A percentile compares a stretch with the other conserved stretches of the same genome.
phyloP scores from a whole-genome alignment of 2,888 invertebrate species.

The Lochmaea crataegi region DNA sequence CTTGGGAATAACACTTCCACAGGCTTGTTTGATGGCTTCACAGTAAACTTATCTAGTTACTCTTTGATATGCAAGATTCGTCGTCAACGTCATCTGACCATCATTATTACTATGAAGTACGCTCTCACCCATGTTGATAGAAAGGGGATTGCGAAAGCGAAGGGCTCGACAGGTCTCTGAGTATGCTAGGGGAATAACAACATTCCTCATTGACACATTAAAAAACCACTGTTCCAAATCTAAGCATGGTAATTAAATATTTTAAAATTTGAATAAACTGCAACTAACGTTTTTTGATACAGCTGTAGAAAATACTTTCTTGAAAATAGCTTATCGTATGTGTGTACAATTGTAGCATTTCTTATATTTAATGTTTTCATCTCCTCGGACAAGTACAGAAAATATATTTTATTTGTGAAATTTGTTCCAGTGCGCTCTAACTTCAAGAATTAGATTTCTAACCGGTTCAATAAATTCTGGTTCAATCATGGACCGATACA shows the following conservation, averaged over 20 bases:
- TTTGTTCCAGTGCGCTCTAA: slow-evolving; percentile 31
- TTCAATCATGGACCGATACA: slow-evolving; percentile 48
- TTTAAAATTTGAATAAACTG: background rate
- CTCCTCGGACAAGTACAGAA: slow-evolving; percentile 3
- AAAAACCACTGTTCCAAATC: background rate
- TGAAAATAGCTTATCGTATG: too few species aligned
- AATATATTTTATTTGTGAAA: slow-evolving; percentile 24
- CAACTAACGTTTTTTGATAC: too few species aligned
- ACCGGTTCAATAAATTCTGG: slow-evolving; percentile 45
- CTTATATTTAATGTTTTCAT: background rate
- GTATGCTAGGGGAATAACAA: slow-evolving; percentile 6
- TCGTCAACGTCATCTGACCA: slow-evolving; percentile 42
- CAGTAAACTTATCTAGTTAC: slow-evolving; percentile 41
- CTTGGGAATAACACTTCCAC: slow-evolving; percentile 40
- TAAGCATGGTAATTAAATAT: background rate
- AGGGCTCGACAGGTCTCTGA: background rate
- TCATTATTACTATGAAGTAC: slow-evolving; percentile 41
- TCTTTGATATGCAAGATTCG: slow-evolving; percentile 47
- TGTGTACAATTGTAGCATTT: background rate
- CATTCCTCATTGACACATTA: background rate
- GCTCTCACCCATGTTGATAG: slow-evolving; percentile 27
- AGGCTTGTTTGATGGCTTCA: slow-evolving; percentile 41
- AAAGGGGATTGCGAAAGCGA: background rate
- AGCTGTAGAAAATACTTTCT: too few species aligned
- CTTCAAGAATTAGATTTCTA: slow-evolving; percentile 42